A percentile compares a stretch with the other conserved stretches of the same genome.
Conservation (phyloP, 1,140 invertebrate species). For the Polypedilum vanderplanki region DNA sequence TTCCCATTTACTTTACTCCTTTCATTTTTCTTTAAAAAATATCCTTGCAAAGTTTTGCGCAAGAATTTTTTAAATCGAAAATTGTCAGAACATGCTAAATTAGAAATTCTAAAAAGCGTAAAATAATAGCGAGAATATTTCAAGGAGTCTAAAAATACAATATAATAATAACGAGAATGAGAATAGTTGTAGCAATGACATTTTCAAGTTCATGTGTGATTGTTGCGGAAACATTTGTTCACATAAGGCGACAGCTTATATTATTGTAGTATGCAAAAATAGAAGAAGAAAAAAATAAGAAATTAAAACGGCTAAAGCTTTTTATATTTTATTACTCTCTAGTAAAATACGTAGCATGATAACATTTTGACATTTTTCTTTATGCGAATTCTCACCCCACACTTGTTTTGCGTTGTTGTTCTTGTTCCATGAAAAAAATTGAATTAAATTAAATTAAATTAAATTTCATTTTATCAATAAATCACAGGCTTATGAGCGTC, state of each 20-base stretch:
- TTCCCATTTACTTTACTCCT: too few relatives aligned
- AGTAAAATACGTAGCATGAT: not conserved
- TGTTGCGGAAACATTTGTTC: constrained; percentile 5
- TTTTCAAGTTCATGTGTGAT: not conserved
- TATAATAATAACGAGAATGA: too few relatives aligned
- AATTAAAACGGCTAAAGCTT: not conserved
- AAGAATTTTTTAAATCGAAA: too few relatives aligned
- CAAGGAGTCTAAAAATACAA: too few relatives aligned
- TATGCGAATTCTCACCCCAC: not conserved
- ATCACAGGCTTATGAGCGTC: constrained; percentile 79
- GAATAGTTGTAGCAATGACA: not conserved
- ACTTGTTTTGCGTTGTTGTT: not conserved
- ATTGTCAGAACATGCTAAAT: too few relatives aligned
- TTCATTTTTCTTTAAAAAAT: too few relatives aligned
- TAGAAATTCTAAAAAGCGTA: too few relatives aligned
- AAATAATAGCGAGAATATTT: too few relatives aligned
- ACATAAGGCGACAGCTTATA: not conserved
- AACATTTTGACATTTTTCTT: not conserved
- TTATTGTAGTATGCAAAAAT: not conserved
- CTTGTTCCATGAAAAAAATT: not conserved
- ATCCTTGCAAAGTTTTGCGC: too few relatives aligned
- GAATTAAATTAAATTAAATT: not conserved
- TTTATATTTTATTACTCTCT: constrained; percentile 2
- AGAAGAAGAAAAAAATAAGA: not conserved
- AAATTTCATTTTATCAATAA: not conserved